Evolutionary conservation across 2,797 vertebrate species (phyloP), one percentile per base, ranked within the genome.

Genomic region (Rhinichthys osculus): DNA sequence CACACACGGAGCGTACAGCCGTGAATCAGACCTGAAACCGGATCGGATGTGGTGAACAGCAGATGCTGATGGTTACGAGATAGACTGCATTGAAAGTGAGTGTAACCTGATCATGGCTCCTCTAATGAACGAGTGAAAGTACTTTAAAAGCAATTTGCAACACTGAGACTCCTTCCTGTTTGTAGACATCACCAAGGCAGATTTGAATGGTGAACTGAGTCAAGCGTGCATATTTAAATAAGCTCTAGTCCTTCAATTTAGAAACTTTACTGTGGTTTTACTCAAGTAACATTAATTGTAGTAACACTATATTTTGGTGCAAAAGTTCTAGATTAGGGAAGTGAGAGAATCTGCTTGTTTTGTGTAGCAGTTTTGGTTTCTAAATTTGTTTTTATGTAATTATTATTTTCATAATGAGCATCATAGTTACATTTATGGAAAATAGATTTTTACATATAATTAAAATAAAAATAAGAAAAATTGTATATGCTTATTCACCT

Each of bases 221-320:
- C 50, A 42, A 42, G 35, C 35, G 1, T 30, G 16, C 2, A 57
- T 83, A 59, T 70, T 33, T 27, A 72, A 72, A 35, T 50, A 23
- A 19, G 5, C 71, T 64, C 19, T 44, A 73, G 27, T 62, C 19
- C 14, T 44, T 44, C 1, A 17, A 1, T 82, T 57, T 40, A 0
- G 0, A 42, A 38, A 52, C 81, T 82, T 88, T 77, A 52, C 83
- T 47, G 47, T 76, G 35, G 35, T 69, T 77, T 80, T 90, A 81
- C 33, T 77, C 3, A 3, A 40, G 35, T 8, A 10, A 40, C 7
- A 59, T 59, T 40, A 40, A 35, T 76, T 54, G 19, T 23, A 76
- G 72, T 23, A 35, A 54, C 10, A 54, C 2, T 1, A n/a, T 57
- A 57, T 76, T 76, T 35, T 50, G 16, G 27, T 64, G n/a, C 59